These are phyloP conservation scores for Leptogaster cylindrica DNA, from an alignment of 2,888 invertebrate genomes.

Conservation along the genomic window DNA sequence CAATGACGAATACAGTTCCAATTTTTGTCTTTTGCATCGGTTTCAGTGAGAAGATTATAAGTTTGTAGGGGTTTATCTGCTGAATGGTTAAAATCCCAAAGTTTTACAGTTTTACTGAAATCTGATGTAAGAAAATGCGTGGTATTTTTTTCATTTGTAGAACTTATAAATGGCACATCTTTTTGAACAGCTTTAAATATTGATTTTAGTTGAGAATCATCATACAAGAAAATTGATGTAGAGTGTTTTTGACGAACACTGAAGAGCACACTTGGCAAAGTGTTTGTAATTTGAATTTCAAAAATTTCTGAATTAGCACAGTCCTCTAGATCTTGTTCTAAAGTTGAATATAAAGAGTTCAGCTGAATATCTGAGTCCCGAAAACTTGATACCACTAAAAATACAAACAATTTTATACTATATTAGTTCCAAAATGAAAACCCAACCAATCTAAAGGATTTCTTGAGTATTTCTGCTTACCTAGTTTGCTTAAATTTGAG, in stretches of 20 bases:
- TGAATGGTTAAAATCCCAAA: slow-evolving; percentile 50
- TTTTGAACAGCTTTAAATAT: too few relatives aligned
- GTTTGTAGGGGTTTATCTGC: slow-evolving; percentile 41
- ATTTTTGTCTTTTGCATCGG: slow-evolving; percentile 42
- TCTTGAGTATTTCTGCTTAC: too few relatives aligned
- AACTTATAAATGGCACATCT: slow-evolving; percentile 55
- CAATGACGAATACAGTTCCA: slow-evolving; percentile 54
- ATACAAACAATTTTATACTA: too few relatives aligned
- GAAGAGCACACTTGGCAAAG: slow-evolving; percentile 46
- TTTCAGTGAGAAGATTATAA: background rate
- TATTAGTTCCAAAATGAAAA: too few relatives aligned
- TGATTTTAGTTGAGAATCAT: too few relatives aligned
- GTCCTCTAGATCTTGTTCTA: too few relatives aligned
- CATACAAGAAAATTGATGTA: slow-evolving; percentile 50
- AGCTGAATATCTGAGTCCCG: too few relatives aligned
- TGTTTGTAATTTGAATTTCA: slow-evolving; percentile 51
- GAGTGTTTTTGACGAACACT: slow-evolving; percentile 52
- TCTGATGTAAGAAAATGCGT: slow-evolving; percentile 53
- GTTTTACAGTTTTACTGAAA: slow-evolving; percentile 54
- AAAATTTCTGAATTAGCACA: slow-evolving; percentile 54
- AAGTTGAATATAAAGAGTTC: too few relatives aligned
- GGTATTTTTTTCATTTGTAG: slow-evolving; percentile 51
- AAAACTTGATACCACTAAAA: too few relatives aligned
- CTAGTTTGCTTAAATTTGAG: background rate
- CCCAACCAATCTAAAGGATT: too few relatives aligned